Conservation (phyloP, 2,888 invertebrate species). For the Ennomos erosarius region DNA sequence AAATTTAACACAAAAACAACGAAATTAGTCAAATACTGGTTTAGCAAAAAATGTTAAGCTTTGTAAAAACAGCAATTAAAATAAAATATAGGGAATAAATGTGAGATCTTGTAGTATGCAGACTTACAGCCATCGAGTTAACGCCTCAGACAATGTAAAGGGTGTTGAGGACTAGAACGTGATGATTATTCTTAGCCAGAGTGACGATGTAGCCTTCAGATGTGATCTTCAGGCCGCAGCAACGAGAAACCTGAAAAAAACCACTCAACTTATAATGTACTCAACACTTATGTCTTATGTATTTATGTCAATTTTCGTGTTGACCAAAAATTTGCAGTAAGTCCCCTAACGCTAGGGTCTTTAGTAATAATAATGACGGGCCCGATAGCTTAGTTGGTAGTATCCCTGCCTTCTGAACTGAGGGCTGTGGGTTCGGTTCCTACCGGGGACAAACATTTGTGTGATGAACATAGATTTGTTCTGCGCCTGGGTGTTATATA, state of each 20-base stretch:
- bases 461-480: no score
- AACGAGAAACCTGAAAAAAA: conserved; percentile 95
- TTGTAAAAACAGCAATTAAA: conserved; percentile 84
- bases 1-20: conserved; percentile 79
- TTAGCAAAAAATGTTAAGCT: conserved; percentile 83
- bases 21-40: conserved; percentile 83
- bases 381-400: no score
- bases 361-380: no score
- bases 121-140: conserved; percentile 83
- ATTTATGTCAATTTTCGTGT: no score
- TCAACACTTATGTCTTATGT: no score
- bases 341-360: no score
- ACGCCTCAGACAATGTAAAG: conserved; percentile 94
- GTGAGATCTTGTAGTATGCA: conserved; percentile 85
- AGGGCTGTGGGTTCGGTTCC: no score
- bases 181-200: conserved; percentile 99
- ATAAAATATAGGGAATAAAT: conserved; percentile 85
- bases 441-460: no score
- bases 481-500: no score
- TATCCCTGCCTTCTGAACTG: no score
- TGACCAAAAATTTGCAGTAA: no score
- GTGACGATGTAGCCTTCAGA: conserved; percentile 98
- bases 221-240: conserved; percentile 98
- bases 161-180: conserved; percentile 97
- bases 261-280: no score